These are phyloP conservation scores for Patiria miniata DNA, from an alignment of 35 echinoderm and acorn worm species.

Conservation along the genomic window DNA sequence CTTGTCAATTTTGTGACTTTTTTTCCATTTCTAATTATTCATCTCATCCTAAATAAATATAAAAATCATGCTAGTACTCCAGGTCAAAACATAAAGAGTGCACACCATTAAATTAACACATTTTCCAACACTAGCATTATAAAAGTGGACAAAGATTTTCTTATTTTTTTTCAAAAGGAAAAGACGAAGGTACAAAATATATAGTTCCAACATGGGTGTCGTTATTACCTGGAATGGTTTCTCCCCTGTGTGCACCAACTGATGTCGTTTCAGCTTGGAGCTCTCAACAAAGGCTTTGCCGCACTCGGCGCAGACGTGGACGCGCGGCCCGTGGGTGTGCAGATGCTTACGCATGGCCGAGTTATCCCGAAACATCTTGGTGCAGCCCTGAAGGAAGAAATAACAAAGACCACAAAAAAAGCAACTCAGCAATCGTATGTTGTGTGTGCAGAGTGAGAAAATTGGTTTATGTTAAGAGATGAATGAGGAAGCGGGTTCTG, in stretches of 20 bases:
- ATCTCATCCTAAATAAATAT: no score
- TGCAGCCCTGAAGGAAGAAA: constrained; percentile 75
- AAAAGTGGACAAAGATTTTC: no score
- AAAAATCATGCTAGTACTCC: no score
- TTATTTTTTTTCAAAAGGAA: no score
- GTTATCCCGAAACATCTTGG: constrained; percentile 98
- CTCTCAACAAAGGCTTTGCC: constrained; percentile 99
- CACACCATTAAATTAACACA: no score
- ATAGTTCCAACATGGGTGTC: background rate
- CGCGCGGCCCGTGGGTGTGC: constrained; percentile 94
- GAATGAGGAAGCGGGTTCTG: no score
- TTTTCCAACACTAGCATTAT: no score
- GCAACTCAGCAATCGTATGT: background rate
- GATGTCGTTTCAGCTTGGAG: constrained; percentile 96
- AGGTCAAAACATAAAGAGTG: no score
- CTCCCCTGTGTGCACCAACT: constrained; percentile 97
- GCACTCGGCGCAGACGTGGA: constrained; percentile 98
- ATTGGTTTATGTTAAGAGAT: no score
- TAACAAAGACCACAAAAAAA: background rate
- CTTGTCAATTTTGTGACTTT: no score
- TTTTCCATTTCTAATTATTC: no score
- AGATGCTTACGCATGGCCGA: constrained; percentile 99
- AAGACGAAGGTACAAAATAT: background rate
- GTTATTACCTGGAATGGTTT: constrained; percentile 94
- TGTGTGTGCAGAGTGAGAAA: no score